These are phyloP conservation scores for Colletes collaris DNA, from an alignment of 2,888 invertebrate species.

Conservation along the genomic window DNA sequence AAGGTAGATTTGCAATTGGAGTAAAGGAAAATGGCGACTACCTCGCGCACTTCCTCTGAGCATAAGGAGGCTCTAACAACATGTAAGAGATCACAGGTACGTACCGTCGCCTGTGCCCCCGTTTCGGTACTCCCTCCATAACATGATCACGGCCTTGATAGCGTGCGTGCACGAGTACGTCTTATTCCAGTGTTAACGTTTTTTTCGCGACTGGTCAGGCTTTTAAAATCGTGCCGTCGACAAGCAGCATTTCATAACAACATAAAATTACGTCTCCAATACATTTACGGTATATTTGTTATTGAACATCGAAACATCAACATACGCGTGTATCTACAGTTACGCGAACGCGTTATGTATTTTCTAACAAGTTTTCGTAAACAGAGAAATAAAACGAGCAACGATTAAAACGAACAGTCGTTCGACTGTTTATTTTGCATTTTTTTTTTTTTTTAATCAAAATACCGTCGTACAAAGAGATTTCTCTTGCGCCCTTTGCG, in stretches of 20 bases:
- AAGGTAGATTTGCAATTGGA: slow-evolving; percentile 4
- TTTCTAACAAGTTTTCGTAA: too few species aligned
- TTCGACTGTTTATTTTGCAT: neutral
- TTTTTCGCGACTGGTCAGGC: slow-evolving; percentile 7
- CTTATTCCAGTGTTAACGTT: slow-evolving; percentile 12
- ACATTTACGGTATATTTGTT: too few species aligned
- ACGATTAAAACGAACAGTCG: too few species aligned
- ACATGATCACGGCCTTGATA: slow-evolving; percentile 59
- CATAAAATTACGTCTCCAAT: too few species aligned
- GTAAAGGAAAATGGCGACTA: slow-evolving; percentile 50
- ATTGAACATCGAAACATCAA: too few species aligned
- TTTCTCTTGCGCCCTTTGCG: neutral
- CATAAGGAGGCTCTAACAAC: slow-evolving; percentile 32
- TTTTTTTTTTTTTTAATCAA: neutral
- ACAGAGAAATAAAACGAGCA: too few species aligned
- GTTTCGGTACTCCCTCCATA: slow-evolving; percentile 53
- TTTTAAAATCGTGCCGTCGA: slow-evolving; percentile 3
- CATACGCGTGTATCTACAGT: too few species aligned
- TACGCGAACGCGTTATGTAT: too few species aligned
- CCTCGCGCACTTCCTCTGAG: slow-evolving; percentile 23
- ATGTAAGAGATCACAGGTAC: slow-evolving; percentile 51
- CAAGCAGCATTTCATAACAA: too few species aligned
- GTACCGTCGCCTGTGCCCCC: slow-evolving; percentile 53
- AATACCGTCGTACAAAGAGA: neutral
- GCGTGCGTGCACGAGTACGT: slow-evolving; percentile 35